Evolutionary conservation across 2,888 invertebrate species (phyloP), one percentile per base, ranked within the genome.

Genomic region (Linyphia triangularis): DNA sequence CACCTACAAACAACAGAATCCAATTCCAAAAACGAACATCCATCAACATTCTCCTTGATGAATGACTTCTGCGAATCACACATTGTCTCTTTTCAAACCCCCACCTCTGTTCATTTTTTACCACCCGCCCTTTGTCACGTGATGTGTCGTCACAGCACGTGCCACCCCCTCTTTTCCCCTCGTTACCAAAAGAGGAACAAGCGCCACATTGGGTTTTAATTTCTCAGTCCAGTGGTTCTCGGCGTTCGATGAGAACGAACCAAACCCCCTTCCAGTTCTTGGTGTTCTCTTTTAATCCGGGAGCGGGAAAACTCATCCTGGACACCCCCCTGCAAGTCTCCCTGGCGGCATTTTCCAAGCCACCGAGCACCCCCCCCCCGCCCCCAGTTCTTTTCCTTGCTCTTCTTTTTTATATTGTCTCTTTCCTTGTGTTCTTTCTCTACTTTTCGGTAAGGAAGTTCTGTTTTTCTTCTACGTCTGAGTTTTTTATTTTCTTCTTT

Each of bases 161-260:
- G 72, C 83, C 19, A 24, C 43, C 61, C 26, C 65, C 33, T 65
- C 43, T n/a, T n/a, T n/a, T 78, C 84, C 78, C 84, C 89, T 89
- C 89, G 89, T 89, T 89, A 89, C 89, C 70, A 78, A 86, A 59
- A 72, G 77, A 85, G 65, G 79, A 73, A 77, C 88, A 81, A 83
- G 89, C 84, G 89, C 72, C 89, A 84, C 89, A 84, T 89, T 77
- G 89, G 89, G 84, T 89, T 89, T 89, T 89, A 89, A 89, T 89
- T 89, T 89, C 86, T 83, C 89, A 89, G 83, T 86, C 78, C 89
- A 86, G 65, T 89, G 89, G 51, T 37, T 77, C 79, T 61, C 73
- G 22, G 73, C 79, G 72, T 77, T 83, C 88, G 83, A 83, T 82
- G 89, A 89, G 72, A 72, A 78, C 79, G 84, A 73, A 75, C 33